Evolutionary conservation across 1,140 invertebrate genomes (phyloP), one percentile per base, ranked within the genome.

Genomic region (Aplysia californica): DNA sequence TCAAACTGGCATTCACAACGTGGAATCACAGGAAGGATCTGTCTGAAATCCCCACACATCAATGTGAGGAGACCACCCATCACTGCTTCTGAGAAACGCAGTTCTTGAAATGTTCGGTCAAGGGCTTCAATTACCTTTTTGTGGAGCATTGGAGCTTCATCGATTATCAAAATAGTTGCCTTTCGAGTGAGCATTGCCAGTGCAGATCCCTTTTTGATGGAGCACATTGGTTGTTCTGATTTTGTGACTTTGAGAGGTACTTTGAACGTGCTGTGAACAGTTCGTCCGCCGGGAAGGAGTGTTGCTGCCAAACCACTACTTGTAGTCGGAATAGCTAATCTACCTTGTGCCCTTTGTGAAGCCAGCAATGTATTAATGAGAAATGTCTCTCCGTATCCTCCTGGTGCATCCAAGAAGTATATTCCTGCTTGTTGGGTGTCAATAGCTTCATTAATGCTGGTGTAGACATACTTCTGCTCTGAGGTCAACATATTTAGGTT

Each of bases 281-380:
- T 64, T 75, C 15, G 0, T 83, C 87, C 50, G 6, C 77, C 80
- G 23, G 39, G 10, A 10, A 84, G 64, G 38, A 87, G 66, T 55
- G 65, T 77, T 41, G 87, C 84, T 23, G 87, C 84, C 65, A 87
- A 83, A 39, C 86, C 86, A 61, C 83, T 84, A 15, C 73, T 78
- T 15, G 83, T 83, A 5, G 69, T 77, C 10, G 72, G 50, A 2
- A 71, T 26, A 23, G 69, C 69, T 55, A 71, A 55, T 3, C 18
- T 21, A 26, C 41, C 41, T 41, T 33, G 26, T n/a, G 26, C 26
- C 21, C 44, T 21, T 26, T 38, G 18, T 18, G 41, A 38, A 10
- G 69, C 69, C 44, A 71, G 23, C 6, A 71, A 3, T 21, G 56
- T n/a, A 15, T 50, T 33, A 6, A 56, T 38, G 23, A 71, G 26